A percentile compares a stretch with the other conserved stretches of the same genome.
Conservation (phyloP, 2,888 invertebrate species). For the Fragum sueziense region DNA sequence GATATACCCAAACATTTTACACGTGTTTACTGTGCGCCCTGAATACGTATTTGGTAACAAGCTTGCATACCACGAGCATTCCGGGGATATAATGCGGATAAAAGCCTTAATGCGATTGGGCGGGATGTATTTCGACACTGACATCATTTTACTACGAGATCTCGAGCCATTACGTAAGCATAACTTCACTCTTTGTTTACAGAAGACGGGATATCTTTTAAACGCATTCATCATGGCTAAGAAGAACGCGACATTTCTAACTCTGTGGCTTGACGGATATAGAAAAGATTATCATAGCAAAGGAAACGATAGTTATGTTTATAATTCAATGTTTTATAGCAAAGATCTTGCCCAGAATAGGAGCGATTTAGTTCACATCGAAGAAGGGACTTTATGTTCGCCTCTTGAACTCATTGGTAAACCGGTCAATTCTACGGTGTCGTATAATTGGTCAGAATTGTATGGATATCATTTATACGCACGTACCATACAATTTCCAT, state of each 20-base stretch:
- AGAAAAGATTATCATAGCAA: background rate
- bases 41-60: conserved; percentile 1
- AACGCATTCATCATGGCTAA: background rate
- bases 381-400: background rate
- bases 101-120: conserved; percentile 10
- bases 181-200: background rate
- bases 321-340: background rate
- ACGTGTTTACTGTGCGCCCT: background rate
- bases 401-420: background rate
- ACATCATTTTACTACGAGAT: background rate
- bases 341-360: background rate
- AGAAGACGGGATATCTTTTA: background rate
- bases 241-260: background rate
- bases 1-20: conserved; percentile 23
- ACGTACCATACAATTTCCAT: background rate
- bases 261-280: background rate
- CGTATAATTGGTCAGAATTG: background rate
- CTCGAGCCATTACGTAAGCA: background rate
- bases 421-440: background rate
- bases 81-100: conserved; percentile 28
- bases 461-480: background rate
- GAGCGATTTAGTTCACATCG: background rate
- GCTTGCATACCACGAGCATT: conserved; percentile 2
- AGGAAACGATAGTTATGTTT: background rate
- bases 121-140: background rate